A percentile compares a stretch with the other conserved stretches of the same genome.
Evolutionary conservation across 2,888 invertebrate species (phyloP).

Genomic region (Ichneumon xanthorius): DNA sequence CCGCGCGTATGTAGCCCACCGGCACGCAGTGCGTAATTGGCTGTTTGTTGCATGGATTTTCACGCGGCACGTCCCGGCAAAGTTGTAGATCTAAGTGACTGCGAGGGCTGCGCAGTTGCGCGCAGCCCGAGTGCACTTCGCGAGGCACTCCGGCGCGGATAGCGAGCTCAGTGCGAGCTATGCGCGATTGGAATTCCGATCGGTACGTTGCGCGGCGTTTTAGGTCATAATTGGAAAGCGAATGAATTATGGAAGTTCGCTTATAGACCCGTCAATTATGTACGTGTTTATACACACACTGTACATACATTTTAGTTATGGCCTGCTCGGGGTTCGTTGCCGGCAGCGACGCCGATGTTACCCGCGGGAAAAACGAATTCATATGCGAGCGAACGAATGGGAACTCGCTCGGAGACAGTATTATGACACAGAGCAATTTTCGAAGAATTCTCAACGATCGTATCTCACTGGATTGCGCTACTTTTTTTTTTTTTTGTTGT

Average conservation of each 20-base stretch:
- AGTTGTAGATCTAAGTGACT: constrained; percentile 16
- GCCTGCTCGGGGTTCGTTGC: constrained; percentile 44
- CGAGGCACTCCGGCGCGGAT: neutral
- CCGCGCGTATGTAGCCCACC: constrained; percentile 36
- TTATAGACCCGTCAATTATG: constrained; percentile 46
- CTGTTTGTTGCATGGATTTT: constrained; percentile 38
- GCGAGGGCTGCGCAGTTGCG: neutral
- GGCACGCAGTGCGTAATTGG: constrained; percentile 39
- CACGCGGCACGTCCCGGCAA: constrained; percentile 28
- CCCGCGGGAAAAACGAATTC: constrained; percentile 21
- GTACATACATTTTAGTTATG: neutral
- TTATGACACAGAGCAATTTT: constrained; percentile 41
- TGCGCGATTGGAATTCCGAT: constrained; percentile 56
- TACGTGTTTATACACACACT: constrained; percentile 28
- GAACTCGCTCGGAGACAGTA: constrained; percentile 22
- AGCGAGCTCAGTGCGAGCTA: neutral
- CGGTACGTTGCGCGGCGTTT: constrained; percentile 59
- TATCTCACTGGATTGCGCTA: neutral
- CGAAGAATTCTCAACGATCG: neutral
- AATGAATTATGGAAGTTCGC: constrained; percentile 66
- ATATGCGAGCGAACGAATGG: constrained; percentile 41
- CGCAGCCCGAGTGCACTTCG: neutral
- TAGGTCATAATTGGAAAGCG: constrained; percentile 71
- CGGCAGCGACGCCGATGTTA: constrained; percentile 40
- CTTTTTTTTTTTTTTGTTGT: neutral